Evolutionary conservation across 2,113 vertebrate species (phyloP), one percentile per base, ranked within the genome.

Genomic region (Panurus biarmicus): DNA sequence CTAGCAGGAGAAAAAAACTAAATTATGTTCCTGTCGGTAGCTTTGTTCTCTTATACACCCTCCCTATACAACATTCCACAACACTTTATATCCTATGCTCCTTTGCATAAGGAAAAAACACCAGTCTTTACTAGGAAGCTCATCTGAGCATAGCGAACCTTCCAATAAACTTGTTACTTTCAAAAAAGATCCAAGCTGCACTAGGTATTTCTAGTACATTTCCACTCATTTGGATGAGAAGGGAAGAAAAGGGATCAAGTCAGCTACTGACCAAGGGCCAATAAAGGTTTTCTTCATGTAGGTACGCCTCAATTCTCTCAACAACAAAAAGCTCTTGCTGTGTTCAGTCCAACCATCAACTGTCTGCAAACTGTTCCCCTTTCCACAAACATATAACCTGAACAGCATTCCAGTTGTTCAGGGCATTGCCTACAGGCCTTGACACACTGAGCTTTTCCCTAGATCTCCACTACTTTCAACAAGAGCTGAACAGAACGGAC

Each of bases 1-100:
- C 29, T 35, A 69, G n/a, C 31, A 61, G 36, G 8, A 89, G 28
- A 74, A 85, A 54, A 42, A 85, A 69, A 1, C 24, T 40, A 38
- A 89, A 58, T 36, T 0, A 82, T 42, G 70, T 79, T 29, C 23
- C 62, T 73, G 28, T 29, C 0, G 0, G 36, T n/a, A 82, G n/a
- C 36, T 89, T 61, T 89, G 33, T 28, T 69, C 61, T 81, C 57
- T 38, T 50, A 9, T 2, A 38, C 13, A 38, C 33, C 10, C 23
- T 60, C 25, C 22, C 44, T 40, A 6, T 18, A 60, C 6, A 31
- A 31, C n/a, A 48, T 56, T 87, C 24, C 44, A 47, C 33, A 74
- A 35, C n/a, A 40, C 1, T 4, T 45, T n/a, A 38, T 5, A 85
- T 16, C 23, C 12, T 29, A 14, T 20, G 29, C 4, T 82, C 16